Evolutionary conservation across 1,140 invertebrate species (phyloP), one percentile per base, ranked within the genome.

Genomic region (Psix sp.): DNA sequence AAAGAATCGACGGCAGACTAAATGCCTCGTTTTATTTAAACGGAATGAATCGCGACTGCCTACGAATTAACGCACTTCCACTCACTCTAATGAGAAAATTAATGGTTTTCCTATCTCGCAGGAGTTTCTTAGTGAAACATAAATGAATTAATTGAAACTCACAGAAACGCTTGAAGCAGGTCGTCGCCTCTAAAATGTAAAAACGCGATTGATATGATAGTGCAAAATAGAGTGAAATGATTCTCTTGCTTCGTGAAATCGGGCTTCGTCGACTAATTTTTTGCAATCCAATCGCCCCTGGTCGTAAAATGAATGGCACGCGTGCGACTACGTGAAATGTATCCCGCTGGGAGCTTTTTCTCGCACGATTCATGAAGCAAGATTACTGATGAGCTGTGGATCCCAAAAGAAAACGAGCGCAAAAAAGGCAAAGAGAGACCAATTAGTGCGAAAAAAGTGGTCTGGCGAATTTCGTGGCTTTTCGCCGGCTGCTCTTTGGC

Each of bases 401-500:
- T 59, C 7, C 21, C 16, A 26, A 13, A 68, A 65, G 79, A 70
- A 62, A 60, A 56, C 18, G 29, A 45, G 14, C 26, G 54, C 49
- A 29, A 72, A 77, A 65, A 65, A 57, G 74, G 17, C 42, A 76
- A 43, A 72, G 59, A 42, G 80, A 74, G 48, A 68, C 65, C 79
- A 79, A 79, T 83, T 82, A 82, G 77, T 48, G 46, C 59, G 16
- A 66, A 72, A 68, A 76, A 80, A 70, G n/a, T n/a, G 60, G 72
- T 38, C 20, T 4, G 16, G 54, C 72, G 70, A 67, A 52, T 78
- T 79, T 65, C 60, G 38, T 73, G 46, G 15, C 71, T 54, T 67
- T 77, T 67, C 60, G n/a, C 11, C 29, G 15, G 2, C 10, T n/a
- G 9, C 33, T 36, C 48, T 33, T 46, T 66, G 48, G 43, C 14